phyloP scores from a whole-genome alignment of 2,113 vertebrate genomes.

The Telmatochromis brachygnathus region DNA sequence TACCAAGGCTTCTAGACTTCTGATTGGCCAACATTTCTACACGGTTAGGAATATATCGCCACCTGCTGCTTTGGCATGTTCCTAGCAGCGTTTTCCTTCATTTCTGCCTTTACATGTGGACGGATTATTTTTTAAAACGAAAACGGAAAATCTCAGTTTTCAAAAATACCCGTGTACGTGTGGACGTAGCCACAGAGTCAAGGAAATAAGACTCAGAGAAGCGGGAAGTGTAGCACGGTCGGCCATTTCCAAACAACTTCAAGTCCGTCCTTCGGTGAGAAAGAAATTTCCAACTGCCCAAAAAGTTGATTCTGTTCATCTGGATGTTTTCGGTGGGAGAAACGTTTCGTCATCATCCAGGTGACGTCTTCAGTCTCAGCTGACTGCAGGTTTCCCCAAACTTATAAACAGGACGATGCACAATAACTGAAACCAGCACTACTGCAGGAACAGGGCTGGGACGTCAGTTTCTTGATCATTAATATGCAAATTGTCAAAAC shows the following conservation, averaged over 20 bases:
- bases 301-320: not conserved
- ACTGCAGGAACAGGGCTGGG: not conserved
- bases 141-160: no score
- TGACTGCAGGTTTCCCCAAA: accelerated
- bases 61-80: no score
- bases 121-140: no score
- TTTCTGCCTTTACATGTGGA: no score
- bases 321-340: not conserved
- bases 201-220: not conserved
- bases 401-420: not conserved
- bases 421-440: not conserved
- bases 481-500: not conserved
- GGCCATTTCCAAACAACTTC: not conserved
- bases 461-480: not conserved
- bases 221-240: accelerated
- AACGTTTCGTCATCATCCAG: not conserved
- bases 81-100: no score
- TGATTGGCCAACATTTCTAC: no score
- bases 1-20: no score
- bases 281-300: accelerated
- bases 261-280: not conserved
- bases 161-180: no score
- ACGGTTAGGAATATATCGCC: no score
- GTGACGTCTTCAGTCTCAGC: not conserved
- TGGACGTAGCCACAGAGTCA: not conserved